Base-by-base conservation (phyloP, 2,888 invertebrate genomes). In the Rhopalosiphum nymphaeae region DNA sequence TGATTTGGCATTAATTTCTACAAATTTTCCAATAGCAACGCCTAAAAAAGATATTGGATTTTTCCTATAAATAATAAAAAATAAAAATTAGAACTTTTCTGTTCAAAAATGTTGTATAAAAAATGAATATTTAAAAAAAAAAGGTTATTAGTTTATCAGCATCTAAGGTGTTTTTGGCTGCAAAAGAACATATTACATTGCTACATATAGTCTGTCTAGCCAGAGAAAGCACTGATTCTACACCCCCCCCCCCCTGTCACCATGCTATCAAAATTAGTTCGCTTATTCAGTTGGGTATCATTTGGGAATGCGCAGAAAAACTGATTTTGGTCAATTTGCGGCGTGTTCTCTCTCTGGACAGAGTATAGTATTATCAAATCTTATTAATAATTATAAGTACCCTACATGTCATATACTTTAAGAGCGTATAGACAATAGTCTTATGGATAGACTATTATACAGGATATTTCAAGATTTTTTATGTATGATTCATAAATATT, bases 1-100 rank as follows among this genome's bases (percentile, higher is more conserved):
- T 57, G 95, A 95, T 49, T 94, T 94, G n/a, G 94, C 93, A 56
- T 91, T 94, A 16, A 95, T 94, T 42, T 95, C 95, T 96, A 97
- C 97, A 96, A 98, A 98, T 95, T 98, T 98, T 0, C 97, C 97
- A 29, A 97, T 98, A 95, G 97, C 98, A n/a, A 98, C 96, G 0
- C 98, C 97, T 42, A 98, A 96, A 96, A 97, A 97, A 94, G 97
- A 97, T 36, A 98, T 96, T 0, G 97, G 96, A 95, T 97, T 97
- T 95, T 96, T 95, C 95, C 96, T 96, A 36, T 95, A 95, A 94
- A 95, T 94, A 94, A 91, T 46, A 91, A 49, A 53, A 26, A 26
- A 85, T 29, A 84, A 29, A 26, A 25, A 91, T 84, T 49, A 46
- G 1, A 53, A 36, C 7, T 36, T 16, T 49, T 87, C 16, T 3